Evolutionary conservation across 35 echinoderm and acorn worm species (phyloP), one percentile per base, ranked within the genome.

Genomic region (Apostichopus japonicus): DNA sequence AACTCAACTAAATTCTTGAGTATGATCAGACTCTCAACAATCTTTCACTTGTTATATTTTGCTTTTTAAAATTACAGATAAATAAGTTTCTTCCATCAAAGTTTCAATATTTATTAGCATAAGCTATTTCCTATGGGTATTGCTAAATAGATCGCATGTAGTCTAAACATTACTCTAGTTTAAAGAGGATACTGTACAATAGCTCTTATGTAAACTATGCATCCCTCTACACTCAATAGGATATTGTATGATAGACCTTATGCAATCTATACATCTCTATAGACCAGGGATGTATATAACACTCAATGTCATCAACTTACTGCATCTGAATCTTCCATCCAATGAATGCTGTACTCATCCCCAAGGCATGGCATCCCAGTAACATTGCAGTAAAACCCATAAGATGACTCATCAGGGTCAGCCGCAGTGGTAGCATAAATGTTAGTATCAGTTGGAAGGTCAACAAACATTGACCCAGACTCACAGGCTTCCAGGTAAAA

Each of bases 401-500:
- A 96, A 9, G 97, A 99, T 1, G 97, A 96, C 84, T 96, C 95
- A 19, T 96, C 87, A 10, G 91, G 93, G 80, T 94, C 90, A 19
- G 97, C 93, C 19, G 97, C 97, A 17, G 97, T 94, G 0, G 95
- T 99, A 23, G 95, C 92, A 79, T 52, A 99, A 91, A 96, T 86
- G 84, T 96, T 94, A 33, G 92, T 92, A 44, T 91, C 88, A 8
- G 90, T 77, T 86, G 93, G 88, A 14, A 93, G 72, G n/a, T 94
- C 51, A 8, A 87, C 78, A 88, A 99, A 96, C 97, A 99, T 99
- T 21, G 97, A 99, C 55, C 97, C 97, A 93, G 95, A 96, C 61
- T 99, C 97, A 71, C 97, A 98, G 27, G 97, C 97, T 86, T 98
- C 97, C 44, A 98, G 56, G 58, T 98, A 98, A 77, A 98, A 96